A percentile compares a stretch with the other conserved stretches of the same genome.
Evolutionary conservation across 2,888 invertebrate genomes (phyloP).

Genomic region (Saturnia pavonia): DNA sequence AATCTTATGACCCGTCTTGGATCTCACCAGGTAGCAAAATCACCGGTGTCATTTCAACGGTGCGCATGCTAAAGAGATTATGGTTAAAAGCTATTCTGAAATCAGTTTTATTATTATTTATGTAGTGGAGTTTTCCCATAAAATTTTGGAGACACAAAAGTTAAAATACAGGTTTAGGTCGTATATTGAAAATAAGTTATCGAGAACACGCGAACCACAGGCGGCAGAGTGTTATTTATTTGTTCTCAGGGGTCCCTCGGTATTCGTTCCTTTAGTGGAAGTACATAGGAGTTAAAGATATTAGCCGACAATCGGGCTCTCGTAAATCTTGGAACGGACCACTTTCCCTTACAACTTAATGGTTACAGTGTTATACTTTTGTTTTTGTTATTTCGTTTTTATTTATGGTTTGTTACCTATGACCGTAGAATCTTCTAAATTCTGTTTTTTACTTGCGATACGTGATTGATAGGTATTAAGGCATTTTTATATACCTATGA

Average conservation of each 20-base stretch:
- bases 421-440: not conserved
- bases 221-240: slow-evolving; percentile 11
- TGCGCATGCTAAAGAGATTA: too few species aligned
- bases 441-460: too few species aligned
- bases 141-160: not conserved
- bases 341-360: slow-evolving; percentile 35
- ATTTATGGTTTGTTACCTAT: not conserved
- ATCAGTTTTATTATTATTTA: too few species aligned
- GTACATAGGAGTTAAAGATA: slow-evolving; percentile 11
- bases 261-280: not conserved
- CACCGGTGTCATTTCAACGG: too few species aligned
- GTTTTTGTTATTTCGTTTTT: not conserved
- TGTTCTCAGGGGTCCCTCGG: slow-evolving; percentile 3
- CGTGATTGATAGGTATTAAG: too few species aligned
- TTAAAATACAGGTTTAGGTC: not conserved
- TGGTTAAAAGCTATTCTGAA: too few species aligned
- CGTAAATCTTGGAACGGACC: slow-evolving; percentile 43
- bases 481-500: too few species aligned
- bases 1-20: too few species aligned
- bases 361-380: not conserved
- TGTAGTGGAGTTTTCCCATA: not conserved
- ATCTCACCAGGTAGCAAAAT: too few species aligned
- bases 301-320: slow-evolving; percentile 27
- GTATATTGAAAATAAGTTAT: not conserved
- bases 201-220: not conserved